Conservation (phyloP, 2,888 invertebrate species). For the Dryococelus australis region DNA sequence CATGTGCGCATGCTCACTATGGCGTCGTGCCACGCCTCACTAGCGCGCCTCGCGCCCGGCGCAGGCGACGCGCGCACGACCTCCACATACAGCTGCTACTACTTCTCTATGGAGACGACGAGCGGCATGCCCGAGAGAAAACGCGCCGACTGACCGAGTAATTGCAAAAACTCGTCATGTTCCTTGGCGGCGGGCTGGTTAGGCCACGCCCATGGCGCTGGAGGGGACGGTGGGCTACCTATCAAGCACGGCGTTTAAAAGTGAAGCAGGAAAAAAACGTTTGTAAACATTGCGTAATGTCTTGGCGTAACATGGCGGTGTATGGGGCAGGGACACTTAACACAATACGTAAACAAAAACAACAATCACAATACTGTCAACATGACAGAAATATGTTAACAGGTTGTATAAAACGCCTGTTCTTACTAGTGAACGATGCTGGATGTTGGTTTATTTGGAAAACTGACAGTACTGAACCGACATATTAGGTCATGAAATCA, state of each 20-base stretch:
- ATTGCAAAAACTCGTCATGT: not conserved
- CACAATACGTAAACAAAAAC: too few species aligned
- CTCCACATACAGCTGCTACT: not conserved
- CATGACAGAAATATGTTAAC: too few species aligned
- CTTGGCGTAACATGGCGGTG: not conserved
- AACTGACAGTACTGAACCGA: too few species aligned
- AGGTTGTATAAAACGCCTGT: too few species aligned
- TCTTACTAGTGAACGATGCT: too few species aligned
- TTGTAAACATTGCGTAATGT: constrained; percentile 4
- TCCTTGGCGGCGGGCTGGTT: not conserved
- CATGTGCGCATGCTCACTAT: not conserved
- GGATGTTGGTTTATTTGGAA: too few species aligned
- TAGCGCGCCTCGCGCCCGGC: not conserved
- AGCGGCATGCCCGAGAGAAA: not conserved
- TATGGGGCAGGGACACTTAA: not conserved
- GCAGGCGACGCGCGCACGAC: not conserved
- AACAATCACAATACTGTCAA: too few species aligned
- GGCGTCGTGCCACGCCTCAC: not conserved
- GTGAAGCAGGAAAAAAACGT: not conserved
- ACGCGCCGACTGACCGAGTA: not conserved
- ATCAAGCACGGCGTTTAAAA: not conserved
- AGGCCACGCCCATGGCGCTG: not conserved
- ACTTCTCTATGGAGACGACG: not conserved
- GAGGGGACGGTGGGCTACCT: not conserved
- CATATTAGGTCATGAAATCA: too few species aligned